Base-by-base conservation (phyloP, 1,140 invertebrate species). In the Trinorchestia longiramus region DNA sequence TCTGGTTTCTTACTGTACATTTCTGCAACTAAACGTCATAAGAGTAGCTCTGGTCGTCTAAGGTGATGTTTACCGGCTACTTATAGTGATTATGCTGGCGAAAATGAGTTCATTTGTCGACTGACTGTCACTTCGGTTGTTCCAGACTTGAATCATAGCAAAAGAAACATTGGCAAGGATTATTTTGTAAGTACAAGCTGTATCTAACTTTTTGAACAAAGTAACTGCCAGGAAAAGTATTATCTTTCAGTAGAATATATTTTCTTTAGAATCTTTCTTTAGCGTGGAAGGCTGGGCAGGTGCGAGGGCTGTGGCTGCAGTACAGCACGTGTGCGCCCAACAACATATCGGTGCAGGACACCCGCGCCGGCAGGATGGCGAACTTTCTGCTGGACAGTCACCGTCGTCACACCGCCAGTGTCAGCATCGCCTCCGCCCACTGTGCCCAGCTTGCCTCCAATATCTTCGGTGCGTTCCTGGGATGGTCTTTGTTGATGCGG, bases 221-320 rank as follows among this genome's bases (percentile, higher is more conserved):
- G 62, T 3, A 77, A 77, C 28, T 36, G 1, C 62, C 28, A 36
- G 15, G 62, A 11, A 77, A 19, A 77, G 15, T 53, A 8, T 11
- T 36, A 23, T 77, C 28, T 77, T 77, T 11, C 36, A 11, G 3
- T 77, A 28, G 1, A 36, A 36, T 3, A 15, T 77, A 15, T 77
- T 77, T 77, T 77, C 1, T 77, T 23, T 11, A n/a, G n/a, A n/a
- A 77, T 15, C 15, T 28, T 77, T 36, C 62, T 23, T 77, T 3
- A 23, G 62, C 3, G 62, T 36, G 36, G n/a, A n/a, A n/a, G 62
- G 11, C 15, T 77, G 36, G 6, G 43, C 92, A 94, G 92, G 92
- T 94, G 92, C 92, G 92, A 11, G 92, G 92, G 43, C 43, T 94
- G 44, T 94, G 92, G 92, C 43, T 94, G 43, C 92, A 94, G 43